These are phyloP conservation scores for Platalea minor DNA, from an alignment of 2,797 vertebrate genomes.

Conservation along the genomic window DNA sequence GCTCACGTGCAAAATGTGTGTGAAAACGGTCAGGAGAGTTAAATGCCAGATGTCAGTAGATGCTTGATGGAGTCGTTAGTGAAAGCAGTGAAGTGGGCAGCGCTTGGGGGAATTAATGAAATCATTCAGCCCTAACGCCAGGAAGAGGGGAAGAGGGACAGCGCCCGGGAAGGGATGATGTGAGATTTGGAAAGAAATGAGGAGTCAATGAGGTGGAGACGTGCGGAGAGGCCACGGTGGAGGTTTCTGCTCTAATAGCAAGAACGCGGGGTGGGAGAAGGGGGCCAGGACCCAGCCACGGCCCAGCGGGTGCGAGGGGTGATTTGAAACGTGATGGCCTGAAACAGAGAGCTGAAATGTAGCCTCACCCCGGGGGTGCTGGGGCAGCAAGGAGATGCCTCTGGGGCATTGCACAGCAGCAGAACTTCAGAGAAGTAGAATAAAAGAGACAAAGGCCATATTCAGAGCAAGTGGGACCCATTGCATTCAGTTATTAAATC, in stretches of 20 bases:
- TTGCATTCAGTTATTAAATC: not conserved
- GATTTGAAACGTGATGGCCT: not conserved
- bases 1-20: not conserved
- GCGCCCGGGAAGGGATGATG: not conserved
- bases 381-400: not conserved
- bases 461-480: not conserved
- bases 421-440: not conserved
- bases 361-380: accelerated
- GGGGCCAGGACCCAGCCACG: not conserved
- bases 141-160: not conserved
- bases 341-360: not conserved
- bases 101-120: not conserved
- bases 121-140: not conserved
- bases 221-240: accelerated
- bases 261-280: not conserved
- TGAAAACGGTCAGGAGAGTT: not conserved
- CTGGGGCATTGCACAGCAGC: not conserved
- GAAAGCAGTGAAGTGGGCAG: constrained; percentile 12
- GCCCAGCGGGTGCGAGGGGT: not conserved
- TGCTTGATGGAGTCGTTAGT: constrained; percentile 8
- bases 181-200: not conserved
- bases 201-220: constrained; percentile 6
- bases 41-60: not conserved
- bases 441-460: not conserved
- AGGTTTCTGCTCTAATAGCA: not conserved